Percentiles rank a stretch among this genome's conserved stretches.
These are phyloP conservation scores for Drosophila ochracea DNA, from an alignment of 2,888 invertebrate genomes.

Conservation along the genomic window DNA sequence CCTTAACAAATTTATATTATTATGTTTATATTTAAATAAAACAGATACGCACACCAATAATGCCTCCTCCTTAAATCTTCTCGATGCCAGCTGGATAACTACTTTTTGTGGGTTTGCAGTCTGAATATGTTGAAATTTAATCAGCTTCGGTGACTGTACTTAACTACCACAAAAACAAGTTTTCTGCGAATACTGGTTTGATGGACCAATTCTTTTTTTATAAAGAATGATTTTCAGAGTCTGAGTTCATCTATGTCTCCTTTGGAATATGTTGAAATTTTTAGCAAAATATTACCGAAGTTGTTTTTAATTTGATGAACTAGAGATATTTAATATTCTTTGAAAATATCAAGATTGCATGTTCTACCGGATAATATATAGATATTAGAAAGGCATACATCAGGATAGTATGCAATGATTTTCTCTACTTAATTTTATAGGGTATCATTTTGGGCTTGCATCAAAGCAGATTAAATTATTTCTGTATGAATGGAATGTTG, in stretches of 20 bases:
- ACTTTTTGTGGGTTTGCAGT: neutral
- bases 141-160: neutral
- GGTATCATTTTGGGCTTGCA: neutral
- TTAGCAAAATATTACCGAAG: neutral
- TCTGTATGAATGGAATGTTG: neutral
- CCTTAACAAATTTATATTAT: constrained; percentile 38
- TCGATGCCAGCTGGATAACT: neutral
- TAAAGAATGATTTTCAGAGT: neutral
- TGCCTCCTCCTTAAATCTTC: neutral
- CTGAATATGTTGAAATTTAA: neutral
- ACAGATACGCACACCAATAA: constrained; percentile 1
- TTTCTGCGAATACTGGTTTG: neutral
- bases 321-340: neutral
- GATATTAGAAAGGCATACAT: neutral
- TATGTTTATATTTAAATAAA: constrained; percentile 45
- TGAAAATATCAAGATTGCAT: neutral
- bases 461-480: neutral
- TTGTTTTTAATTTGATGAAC: neutral
- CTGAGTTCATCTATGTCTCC: neutral
- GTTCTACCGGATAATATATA: neutral
- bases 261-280: neutral
- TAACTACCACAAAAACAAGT: neutral
- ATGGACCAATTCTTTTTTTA: neutral
- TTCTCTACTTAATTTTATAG: neutral
- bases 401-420: neutral